A percentile compares a stretch with the other conserved stretches of the same genome.
phyloP scores from a whole-genome alignment of 2,888 invertebrate species.

The Hypena proboscidalis region DNA sequence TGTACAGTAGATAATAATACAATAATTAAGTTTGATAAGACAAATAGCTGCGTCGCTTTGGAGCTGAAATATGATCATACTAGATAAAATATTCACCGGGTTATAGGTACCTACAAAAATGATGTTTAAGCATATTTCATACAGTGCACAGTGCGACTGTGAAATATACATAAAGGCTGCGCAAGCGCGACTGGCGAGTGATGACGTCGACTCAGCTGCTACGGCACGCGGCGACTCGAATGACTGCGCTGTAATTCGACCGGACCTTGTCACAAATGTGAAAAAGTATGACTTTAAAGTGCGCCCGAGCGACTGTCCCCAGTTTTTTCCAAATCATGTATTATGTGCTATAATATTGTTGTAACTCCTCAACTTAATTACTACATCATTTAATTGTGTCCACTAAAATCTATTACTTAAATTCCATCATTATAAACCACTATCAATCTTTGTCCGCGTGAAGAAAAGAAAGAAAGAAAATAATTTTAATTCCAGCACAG shows the following conservation, averaged over 20 bases:
- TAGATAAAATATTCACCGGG: conserved; percentile 17
- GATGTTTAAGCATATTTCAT: conserved; percentile 41
- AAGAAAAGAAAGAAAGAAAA: too few species aligned
- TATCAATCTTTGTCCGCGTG: too few species aligned
- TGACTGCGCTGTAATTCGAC: conserved; percentile 70
- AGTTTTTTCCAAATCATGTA: too few species aligned
- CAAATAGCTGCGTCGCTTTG: not conserved
- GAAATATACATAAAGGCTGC: conserved; percentile 33
- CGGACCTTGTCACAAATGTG: conserved; percentile 71
- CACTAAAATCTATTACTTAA: too few species aligned
- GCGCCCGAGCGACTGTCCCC: conserved; percentile 36
- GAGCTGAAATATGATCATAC: conserved; percentile 3
- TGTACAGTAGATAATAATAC: too few species aligned
- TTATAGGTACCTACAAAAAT: conserved; percentile 20
- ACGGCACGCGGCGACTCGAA: conserved; percentile 65
- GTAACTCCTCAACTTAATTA: too few species aligned
- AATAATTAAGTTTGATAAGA: too few species aligned
- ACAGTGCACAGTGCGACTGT: too few species aligned
- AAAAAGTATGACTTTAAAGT: conserved; percentile 67
- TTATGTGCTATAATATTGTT: too few species aligned
- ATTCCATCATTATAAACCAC: too few species aligned
- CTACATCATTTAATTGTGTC: too few species aligned
- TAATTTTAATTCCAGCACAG: too few species aligned
- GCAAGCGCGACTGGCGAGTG: conserved; percentile 39
- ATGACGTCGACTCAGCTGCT: conserved; percentile 62